Conservation (phyloP, 1,140 invertebrate genomes). For the Bombus soroeensis region DNA sequence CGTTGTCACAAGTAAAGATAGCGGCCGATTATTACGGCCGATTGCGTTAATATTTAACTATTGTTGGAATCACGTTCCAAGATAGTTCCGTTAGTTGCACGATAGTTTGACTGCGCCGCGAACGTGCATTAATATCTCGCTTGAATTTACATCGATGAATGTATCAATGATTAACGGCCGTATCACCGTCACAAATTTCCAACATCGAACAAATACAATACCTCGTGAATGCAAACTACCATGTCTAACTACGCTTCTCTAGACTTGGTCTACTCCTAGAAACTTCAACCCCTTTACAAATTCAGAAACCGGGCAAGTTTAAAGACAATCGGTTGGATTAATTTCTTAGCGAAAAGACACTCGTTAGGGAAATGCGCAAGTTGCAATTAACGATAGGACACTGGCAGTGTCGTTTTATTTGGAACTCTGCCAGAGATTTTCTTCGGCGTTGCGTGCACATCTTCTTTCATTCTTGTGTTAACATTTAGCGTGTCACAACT, state of each 20-base stretch:
- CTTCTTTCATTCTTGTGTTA: no score
- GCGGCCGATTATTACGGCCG: neutral
- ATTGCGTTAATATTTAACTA: neutral
- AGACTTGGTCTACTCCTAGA: neutral
- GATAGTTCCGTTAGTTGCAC: conserved; percentile 4
- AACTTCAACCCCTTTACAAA: neutral
- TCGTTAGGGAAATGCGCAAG: neutral
- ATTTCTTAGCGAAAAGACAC: neutral
- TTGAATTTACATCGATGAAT: conserved; percentile 38
- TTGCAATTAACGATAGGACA: neutral
- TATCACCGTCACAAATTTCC: conserved; percentile 16
- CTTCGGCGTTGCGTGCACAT: no score
- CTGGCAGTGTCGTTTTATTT: no score
- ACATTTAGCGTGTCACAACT: no score
- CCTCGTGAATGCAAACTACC: neutral
- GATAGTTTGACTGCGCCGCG: neutral
- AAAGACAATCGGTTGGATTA: neutral
- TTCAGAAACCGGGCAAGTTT: neutral
- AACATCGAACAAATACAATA: conserved; percentile 20
- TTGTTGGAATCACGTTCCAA: neutral
- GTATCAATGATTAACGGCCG: conserved; percentile 38
- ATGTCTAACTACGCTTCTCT: neutral
- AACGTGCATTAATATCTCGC: neutral
- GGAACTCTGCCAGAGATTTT: no score
- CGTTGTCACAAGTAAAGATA: neutral